phyloP scores from a whole-genome alignment of 2,888 invertebrate species.

The Nomada hirtipes region DNA sequence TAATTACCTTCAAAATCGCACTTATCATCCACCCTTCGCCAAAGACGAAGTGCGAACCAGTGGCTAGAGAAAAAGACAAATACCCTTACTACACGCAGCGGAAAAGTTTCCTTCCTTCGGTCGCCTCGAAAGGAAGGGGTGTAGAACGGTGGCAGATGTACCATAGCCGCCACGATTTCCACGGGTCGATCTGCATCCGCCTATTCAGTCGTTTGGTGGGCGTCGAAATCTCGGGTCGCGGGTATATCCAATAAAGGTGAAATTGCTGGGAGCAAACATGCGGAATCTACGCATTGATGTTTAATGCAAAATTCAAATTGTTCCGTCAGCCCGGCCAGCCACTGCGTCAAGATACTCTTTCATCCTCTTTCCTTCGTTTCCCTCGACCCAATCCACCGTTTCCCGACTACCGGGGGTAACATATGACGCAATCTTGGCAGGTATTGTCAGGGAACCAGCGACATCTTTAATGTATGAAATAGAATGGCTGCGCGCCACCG shows the following conservation, averaged over 20 bases:
- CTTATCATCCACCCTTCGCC: too few species aligned
- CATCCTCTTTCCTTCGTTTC: slow-evolving; percentile 40
- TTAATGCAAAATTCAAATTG: slow-evolving; percentile 83
- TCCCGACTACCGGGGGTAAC: slow-evolving; percentile 67
- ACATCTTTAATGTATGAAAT: slow-evolving; percentile 80
- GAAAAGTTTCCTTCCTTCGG: too few species aligned
- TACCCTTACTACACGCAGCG: too few species aligned
- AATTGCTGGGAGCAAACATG: slow-evolving; percentile 76
- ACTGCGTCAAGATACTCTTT: slow-evolving; percentile 35
- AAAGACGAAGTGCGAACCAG: too few species aligned
- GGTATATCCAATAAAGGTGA: slow-evolving; percentile 78
- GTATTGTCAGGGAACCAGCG: slow-evolving; percentile 76
- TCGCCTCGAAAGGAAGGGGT: too few species aligned
- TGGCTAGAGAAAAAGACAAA: too few species aligned
- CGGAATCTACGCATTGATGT: slow-evolving; percentile 79
- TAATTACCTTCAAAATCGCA: too few species aligned
- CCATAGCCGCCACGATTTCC: neutral
- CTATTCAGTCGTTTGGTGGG: slow-evolving; percentile 19
- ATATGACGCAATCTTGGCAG: slow-evolving; percentile 81
- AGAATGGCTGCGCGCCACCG: slow-evolving; percentile 59
- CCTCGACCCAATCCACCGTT: slow-evolving; percentile 38
- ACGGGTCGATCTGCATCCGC: neutral
- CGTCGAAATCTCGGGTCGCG: slow-evolving; percentile 47
- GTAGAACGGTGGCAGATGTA: too few species aligned
- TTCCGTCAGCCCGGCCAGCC: slow-evolving; percentile 58